These are phyloP conservation scores for Nebria brevicollis DNA, from an alignment of 2,888 invertebrate genomes.

Conservation along the genomic window DNA sequence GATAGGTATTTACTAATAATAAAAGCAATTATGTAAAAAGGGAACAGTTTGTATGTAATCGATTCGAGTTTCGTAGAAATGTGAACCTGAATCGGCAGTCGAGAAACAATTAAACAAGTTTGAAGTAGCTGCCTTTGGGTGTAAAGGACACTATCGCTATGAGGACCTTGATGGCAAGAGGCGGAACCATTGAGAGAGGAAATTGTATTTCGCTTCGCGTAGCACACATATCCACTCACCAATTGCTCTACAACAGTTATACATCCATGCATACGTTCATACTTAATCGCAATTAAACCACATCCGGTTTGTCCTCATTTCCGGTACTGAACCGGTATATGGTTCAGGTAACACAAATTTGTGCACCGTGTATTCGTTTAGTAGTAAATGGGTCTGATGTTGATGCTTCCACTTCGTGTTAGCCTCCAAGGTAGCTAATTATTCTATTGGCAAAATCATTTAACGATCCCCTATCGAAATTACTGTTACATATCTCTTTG, in stretches of 20 bases:
- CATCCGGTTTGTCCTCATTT: conserved; percentile 21
- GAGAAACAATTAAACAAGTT: not conserved
- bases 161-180: not conserved
- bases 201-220: not conserved
- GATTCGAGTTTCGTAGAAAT: no score
- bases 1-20: no score
- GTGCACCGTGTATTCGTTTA: not conserved
- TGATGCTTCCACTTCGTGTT: no score
- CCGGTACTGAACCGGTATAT: conserved; percentile 7
- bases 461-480: no score
- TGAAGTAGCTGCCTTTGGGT: not conserved
- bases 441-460: no score
- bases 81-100: not conserved
- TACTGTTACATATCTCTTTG: no score
- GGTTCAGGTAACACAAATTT: conserved; percentile 11
- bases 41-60: no score
- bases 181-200: not conserved
- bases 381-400: no score
- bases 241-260: not conserved
- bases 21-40: no score
- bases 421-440: no score
- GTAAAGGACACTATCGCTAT: not conserved
- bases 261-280: not conserved
- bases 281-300: conserved; percentile 19
- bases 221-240: not conserved